Evolutionary conservation across 1,140 invertebrate genomes (phyloP).

Genomic region (Drosophila pruinosa): DNA sequence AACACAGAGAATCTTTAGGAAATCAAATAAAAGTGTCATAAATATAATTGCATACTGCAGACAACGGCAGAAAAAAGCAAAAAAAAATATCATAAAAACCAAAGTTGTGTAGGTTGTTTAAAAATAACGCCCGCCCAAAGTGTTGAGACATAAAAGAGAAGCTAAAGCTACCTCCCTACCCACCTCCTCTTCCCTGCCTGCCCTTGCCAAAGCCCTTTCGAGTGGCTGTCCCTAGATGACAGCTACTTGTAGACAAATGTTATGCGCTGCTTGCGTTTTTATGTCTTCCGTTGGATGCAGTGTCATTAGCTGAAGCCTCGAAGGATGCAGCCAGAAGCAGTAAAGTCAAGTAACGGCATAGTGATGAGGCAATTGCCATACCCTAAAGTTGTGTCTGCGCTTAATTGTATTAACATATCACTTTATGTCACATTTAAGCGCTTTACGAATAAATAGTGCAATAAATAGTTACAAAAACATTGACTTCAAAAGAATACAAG

Average conservation of each 20-base stretch:
- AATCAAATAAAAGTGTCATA: slow-evolving; percentile 75
- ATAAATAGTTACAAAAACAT: neutral
- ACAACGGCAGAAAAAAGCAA: slow-evolving; percentile 38
- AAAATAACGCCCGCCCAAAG: slow-evolving; percentile 3
- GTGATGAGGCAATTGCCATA: slow-evolving; percentile 7
- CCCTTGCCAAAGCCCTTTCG: too few relatives aligned
- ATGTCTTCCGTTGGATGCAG: slow-evolving; percentile 30
- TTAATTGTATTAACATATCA: neutral
- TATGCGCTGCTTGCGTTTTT: slow-evolving; percentile 33
- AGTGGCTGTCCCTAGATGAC: neutral
- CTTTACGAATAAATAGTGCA: too few relatives aligned
- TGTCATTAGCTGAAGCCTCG: slow-evolving; percentile 62
- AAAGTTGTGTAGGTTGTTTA: slow-evolving; percentile 10
- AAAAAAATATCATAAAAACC: slow-evolving; percentile 23
- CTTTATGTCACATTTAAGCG: neutral
- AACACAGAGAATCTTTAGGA: slow-evolving; percentile 69
- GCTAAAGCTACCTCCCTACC: too few relatives aligned
- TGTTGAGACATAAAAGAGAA: slow-evolving; percentile 7
- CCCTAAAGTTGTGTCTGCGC: neutral
- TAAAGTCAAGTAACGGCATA: slow-evolving; percentile 12
- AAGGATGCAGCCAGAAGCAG: slow-evolving; percentile 6
- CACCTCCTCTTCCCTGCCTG: too few relatives aligned
- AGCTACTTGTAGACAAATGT: slow-evolving; percentile 32
- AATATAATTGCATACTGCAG: slow-evolving; percentile 66
- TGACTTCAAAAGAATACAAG: too few relatives aligned